Evolutionary conservation across 2,888 invertebrate genomes (phyloP).

Genomic region (Psococerastis gibbosa): DNA sequence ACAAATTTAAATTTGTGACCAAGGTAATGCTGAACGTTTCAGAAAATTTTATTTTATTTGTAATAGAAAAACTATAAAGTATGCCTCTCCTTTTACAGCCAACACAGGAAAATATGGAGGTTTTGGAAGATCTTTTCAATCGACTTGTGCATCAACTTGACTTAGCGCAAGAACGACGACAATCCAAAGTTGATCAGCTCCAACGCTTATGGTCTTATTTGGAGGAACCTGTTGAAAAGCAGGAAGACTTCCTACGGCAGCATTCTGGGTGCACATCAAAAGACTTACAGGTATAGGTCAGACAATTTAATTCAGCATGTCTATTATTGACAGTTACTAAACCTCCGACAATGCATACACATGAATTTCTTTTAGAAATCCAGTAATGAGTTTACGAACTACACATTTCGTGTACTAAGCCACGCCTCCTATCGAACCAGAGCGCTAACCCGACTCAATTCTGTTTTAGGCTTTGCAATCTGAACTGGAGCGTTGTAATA

Average conservation of each 20-base stretch:
- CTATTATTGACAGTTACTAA: too few relatives aligned
- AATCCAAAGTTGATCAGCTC: background rate
- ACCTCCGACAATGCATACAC: too few relatives aligned
- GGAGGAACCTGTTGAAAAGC: slow-evolving; percentile 1
- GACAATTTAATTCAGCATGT: too few relatives aligned
- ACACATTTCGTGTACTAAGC: too few relatives aligned
- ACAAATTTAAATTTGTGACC: too few relatives aligned
- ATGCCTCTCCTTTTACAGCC: background rate
- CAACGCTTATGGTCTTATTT: background rate
- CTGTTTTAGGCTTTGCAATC: background rate
- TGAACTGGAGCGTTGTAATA: slow-evolving; percentile 57
- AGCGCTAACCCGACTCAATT: too few relatives aligned
- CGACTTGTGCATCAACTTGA: background rate
- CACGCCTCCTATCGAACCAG: too few relatives aligned
- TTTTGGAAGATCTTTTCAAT: background rate
- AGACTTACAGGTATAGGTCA: background rate
- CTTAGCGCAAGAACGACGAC: background rate
- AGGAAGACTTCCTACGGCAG: background rate
- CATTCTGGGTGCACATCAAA: background rate
- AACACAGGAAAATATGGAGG: slow-evolving; percentile 2
- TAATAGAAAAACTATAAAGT: too few relatives aligned
- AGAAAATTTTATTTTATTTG: background rate
- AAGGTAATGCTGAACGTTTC: background rate
- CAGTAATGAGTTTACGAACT: too few relatives aligned
- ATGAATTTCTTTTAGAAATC: too few relatives aligned